Conservation (phyloP, 2,113 vertebrate species). For the Danionella cerebrum region DNA sequence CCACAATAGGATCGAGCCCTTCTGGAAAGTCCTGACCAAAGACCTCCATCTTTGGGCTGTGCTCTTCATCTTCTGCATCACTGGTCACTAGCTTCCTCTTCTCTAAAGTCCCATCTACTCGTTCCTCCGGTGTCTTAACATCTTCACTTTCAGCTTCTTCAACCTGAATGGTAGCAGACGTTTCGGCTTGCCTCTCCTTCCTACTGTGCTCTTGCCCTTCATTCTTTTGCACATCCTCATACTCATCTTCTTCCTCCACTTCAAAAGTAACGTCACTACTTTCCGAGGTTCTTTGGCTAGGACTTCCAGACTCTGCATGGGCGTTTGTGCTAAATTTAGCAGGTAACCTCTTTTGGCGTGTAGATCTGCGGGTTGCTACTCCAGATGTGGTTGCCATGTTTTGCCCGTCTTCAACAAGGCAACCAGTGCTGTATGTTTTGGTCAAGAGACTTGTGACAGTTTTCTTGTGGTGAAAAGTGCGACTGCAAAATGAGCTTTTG, state of each 20-base stretch:
- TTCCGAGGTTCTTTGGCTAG: background rate
- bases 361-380: slow-evolving; percentile 63
- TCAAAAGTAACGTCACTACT: background rate
- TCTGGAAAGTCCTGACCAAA: slow-evolving; percentile 65
- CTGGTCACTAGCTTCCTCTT: too few species aligned
- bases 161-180: slow-evolving; percentile 47
- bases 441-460: slow-evolving; percentile 71
- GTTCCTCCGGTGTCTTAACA: slow-evolving; percentile 12
- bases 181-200: slow-evolving; percentile 36
- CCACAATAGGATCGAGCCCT: slow-evolving; percentile 77
- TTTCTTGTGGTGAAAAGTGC: slow-evolving; percentile 71
- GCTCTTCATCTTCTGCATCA: slow-evolving; percentile 23
- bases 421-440: slow-evolving; percentile 59
- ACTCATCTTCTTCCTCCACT: slow-evolving; percentile 21
- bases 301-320: slow-evolving; percentile 47
- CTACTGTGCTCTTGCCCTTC: background rate
- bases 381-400: background rate
- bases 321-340: slow-evolving; percentile 66
- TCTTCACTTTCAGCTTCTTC: slow-evolving; percentile 47
- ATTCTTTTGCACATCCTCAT: background rate
- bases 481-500: slow-evolving; percentile 64
- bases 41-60: slow-evolving; percentile 51
- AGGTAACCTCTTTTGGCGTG: slow-evolving; percentile 72
- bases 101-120: background rate
- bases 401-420: slow-evolving; percentile 47